Evolutionary conservation across 2,113 vertebrate species (phyloP).

Genomic region (Dasyurus viverrinus): DNA sequence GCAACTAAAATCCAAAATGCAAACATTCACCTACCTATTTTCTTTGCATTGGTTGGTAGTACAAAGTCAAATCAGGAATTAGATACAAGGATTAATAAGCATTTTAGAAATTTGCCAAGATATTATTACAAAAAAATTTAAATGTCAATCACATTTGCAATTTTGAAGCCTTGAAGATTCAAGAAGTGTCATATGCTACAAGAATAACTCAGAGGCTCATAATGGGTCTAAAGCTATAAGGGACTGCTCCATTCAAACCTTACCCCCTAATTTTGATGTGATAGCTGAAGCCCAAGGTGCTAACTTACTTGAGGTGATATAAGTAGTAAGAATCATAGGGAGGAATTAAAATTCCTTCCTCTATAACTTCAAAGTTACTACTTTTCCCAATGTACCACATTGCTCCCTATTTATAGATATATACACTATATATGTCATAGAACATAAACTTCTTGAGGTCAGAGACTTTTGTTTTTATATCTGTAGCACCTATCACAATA

Average conservation of each 20-base stretch:
- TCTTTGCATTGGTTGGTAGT: neutral
- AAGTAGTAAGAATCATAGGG: neutral
- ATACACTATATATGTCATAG: neutral
- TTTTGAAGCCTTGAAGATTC: neutral
- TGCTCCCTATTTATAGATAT: neutral
- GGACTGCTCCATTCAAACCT: neutral
- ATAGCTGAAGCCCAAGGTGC: neutral
- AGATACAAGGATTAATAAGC: neutral
- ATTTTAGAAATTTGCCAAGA: neutral
- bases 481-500: neutral
- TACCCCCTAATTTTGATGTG: neutral
- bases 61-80: neutral
- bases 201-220: neutral
- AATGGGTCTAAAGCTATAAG: neutral
- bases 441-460: neutral
- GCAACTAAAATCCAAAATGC: neutral
- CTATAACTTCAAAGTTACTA: neutral
- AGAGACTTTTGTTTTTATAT: neutral
- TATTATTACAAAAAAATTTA: neutral
- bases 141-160: neutral
- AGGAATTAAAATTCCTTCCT: neutral
- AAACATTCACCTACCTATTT: neutral
- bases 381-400: neutral
- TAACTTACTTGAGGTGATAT: neutral
- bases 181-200: rapidly evolving